Evolutionary conservation across 2,888 invertebrate genomes (phyloP), one percentile per base, ranked within the genome.

Genomic region (Dryobotodes eremita): DNA sequence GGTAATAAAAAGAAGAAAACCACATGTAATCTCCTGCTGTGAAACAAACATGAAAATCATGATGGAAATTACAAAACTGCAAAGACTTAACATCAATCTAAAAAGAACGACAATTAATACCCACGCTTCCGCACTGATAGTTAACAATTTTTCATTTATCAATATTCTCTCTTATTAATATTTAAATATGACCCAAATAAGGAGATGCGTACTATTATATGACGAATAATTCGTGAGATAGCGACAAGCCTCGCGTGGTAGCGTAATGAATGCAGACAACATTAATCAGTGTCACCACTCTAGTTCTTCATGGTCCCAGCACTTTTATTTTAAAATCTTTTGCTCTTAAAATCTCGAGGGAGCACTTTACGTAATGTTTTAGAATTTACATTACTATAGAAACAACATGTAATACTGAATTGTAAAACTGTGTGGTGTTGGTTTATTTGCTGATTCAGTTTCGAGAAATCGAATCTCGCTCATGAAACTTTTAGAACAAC

Each of bases 251-350:
- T 31, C 61, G 62, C 62, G 71, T 59, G 84, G 7, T 26, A 10
- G 15, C 80, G 62, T 88, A 82, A 87, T 88, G 84, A 86, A 88
- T 86, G 78, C 87, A 80, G 80, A 86, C 89, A 74, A 78, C 87
- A 86, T 87, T 88, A 86, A 79, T 87, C 79, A 79, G 65, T 76
- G 87, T 82, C 89, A 79, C 77, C 75, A 31, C 68, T 61, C 70
- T 70, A 86, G 75, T 68, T 83, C 80, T 82, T 85, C 64, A 61
- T 53, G 69, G 11, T 61, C 65, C 57, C 50, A 62, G 42, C 68
- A 68, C 68, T 84, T 84, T 75, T 75, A 66, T 84, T 86, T 76
- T 64, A 50, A 71, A 85, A 80, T 80, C 50, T 84, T 82, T 71
- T 68, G 71, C 70, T 73, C 42, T 84, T 75, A 64, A 82, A 84